Evolutionary conservation across 2,797 vertebrate genomes (phyloP).

Genomic region (Myotis vivesi): DNA sequence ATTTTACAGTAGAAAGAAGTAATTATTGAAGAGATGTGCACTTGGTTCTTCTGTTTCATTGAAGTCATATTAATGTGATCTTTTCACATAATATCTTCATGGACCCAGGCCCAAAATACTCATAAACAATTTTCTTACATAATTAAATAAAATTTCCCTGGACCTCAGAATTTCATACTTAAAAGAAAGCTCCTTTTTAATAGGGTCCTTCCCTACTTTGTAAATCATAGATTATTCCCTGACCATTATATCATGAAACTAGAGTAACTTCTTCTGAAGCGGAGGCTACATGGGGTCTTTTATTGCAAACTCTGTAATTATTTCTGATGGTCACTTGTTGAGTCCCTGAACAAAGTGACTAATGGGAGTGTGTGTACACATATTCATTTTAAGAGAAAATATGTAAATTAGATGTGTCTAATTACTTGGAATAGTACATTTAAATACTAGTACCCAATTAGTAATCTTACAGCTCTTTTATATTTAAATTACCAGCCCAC

Average conservation of each 20-base stretch:
- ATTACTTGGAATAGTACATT: not conserved
- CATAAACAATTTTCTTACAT: not conserved
- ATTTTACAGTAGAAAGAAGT: not conserved
- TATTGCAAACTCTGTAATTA: constrained; percentile 11
- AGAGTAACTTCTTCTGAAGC: not conserved
- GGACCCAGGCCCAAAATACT: not conserved
- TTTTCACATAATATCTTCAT: not conserved
- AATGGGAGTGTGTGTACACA: not conserved
- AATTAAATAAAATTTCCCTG: constrained; percentile 3
- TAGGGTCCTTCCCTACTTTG: not conserved
- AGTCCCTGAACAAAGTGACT: not conserved
- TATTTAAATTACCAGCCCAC: constrained; percentile 9
- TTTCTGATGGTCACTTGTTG: constrained; percentile 13
- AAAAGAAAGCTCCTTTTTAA: not conserved
- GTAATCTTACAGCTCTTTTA: not conserved
- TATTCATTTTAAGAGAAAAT: not conserved
- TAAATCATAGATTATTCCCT: not conserved
- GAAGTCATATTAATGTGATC: not conserved
- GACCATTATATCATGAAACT: not conserved
- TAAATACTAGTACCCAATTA: not conserved
- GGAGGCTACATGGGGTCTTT: not conserved
- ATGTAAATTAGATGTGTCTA: not conserved
- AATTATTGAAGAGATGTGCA: not conserved
- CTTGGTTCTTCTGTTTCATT: not conserved
- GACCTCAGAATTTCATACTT: not conserved